Percentiles rank a stretch among this genome's conserved stretches.
phyloP scores from a whole-genome alignment of 2,113 vertebrate species.

The Sinocyclocheilus maitianheensis region DNA sequence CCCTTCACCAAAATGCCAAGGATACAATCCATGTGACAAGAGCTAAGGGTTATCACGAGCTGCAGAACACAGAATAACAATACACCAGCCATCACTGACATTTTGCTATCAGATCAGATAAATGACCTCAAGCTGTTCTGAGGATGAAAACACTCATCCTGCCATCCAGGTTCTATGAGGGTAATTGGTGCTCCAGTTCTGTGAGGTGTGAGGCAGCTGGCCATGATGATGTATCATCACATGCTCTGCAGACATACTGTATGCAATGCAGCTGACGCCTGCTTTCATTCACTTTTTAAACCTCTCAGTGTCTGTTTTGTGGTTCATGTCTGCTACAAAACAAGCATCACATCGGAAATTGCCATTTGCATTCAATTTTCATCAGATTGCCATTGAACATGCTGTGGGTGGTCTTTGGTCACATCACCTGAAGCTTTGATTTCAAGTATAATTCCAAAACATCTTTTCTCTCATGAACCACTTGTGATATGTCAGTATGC shows the following conservation, averaged over 20 bases:
- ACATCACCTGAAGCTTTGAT: background rate
- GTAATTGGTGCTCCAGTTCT: background rate
- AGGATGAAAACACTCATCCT: slow-evolving; percentile 6
- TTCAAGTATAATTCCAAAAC: slow-evolving; percentile 1
- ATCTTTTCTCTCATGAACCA: background rate
- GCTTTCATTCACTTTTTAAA: background rate
- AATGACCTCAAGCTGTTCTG: slow-evolving; percentile 25
- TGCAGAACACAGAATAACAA: slow-evolving; percentile 22
- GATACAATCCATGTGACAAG: background rate
- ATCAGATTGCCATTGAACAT: background rate
- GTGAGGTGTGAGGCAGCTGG: slow-evolving; percentile 18
- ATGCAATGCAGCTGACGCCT: slow-evolving; percentile 6
- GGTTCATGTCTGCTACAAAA: background rate
- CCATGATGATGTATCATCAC: slow-evolving; percentile 18
- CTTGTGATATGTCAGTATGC: background rate
- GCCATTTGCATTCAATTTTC: background rate
- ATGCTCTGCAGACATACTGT: background rate
- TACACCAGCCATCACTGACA: slow-evolving; percentile 12
- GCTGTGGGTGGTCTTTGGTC: background rate
- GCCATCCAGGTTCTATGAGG: background rate
- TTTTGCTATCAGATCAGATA: slow-evolving; percentile 3
- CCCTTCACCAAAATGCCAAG: background rate
- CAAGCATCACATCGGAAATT: background rate
- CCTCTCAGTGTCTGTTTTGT: slow-evolving; percentile 5
- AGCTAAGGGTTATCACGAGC: background rate